These are phyloP conservation scores for Cygnus buccinator DNA, from an alignment of 2,113 vertebrate species.

Conservation along the genomic window DNA sequence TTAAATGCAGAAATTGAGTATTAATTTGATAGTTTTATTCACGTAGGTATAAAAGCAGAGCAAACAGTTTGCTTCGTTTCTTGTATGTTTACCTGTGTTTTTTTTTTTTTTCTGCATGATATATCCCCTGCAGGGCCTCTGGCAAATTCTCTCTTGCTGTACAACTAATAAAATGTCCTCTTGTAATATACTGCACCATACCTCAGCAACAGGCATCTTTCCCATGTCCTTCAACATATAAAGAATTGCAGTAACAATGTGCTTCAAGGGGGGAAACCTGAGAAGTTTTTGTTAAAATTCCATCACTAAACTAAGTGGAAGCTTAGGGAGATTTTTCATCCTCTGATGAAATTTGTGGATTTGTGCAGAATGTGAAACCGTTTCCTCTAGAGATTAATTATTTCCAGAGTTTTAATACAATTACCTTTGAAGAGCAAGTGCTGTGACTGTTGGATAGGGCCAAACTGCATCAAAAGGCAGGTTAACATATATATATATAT, in stretches of 20 bases:
- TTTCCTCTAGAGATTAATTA: not conserved
- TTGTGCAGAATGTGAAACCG: conserved; percentile 1
- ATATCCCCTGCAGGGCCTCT: not conserved
- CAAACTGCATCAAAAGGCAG: not conserved
- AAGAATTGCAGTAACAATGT: not conserved
- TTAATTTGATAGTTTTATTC: not conserved
- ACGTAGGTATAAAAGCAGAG: not conserved
- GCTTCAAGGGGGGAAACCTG: not conserved
- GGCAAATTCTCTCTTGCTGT: conserved; percentile 23
- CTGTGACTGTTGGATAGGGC: not conserved
- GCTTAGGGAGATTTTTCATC: conserved; percentile 1
- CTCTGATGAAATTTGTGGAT: not conserved
- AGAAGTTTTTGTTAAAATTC: conserved; percentile 38
- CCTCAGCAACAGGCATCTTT: conserved; percentile 30
- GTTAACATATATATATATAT: not conserved
- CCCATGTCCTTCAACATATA: conserved; percentile 9
- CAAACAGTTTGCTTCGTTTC: not conserved
- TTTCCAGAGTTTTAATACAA: not conserved
- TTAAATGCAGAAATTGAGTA: not conserved
- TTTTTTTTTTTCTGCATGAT: not conserved
- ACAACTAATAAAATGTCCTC: not conserved
- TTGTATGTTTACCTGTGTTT: not conserved
- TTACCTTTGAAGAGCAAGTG: conserved; percentile 4
- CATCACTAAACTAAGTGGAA: conserved; percentile 9
- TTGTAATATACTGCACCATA: not conserved